phyloP scores from a whole-genome alignment of 2,888 invertebrate genomes.

The Sarcophaga variegata region DNA sequence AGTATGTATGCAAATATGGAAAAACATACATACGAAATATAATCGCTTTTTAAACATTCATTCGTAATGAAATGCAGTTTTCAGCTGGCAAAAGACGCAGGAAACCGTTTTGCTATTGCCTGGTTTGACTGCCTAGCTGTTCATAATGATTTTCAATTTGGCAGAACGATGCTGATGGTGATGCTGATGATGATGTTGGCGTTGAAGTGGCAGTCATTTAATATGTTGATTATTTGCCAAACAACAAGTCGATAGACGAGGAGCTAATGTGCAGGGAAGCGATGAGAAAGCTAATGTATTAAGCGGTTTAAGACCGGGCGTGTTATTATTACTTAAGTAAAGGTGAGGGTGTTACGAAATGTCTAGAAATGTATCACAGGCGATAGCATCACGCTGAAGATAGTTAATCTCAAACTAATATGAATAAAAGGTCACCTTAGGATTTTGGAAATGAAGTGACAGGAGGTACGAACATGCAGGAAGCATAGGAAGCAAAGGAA shows the following conservation, averaged over 20 bases:
- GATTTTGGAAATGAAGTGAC: too few species aligned
- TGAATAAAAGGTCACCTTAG: too few species aligned
- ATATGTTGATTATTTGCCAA: conserved; percentile 62
- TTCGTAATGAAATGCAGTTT: conserved; percentile 37
- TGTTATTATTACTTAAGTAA: conserved; percentile 20
- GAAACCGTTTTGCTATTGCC: too few species aligned
- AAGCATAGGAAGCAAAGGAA: too few species aligned
- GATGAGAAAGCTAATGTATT: conserved; percentile 21
- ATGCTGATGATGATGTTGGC: background rate
- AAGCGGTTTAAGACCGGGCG: conserved; percentile 50
- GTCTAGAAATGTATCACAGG: too few species aligned
- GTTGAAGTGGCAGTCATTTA: conserved; percentile 45
- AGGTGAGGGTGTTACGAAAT: background rate
- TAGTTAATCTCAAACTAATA: too few species aligned
- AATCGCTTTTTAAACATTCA: conserved; percentile 31
- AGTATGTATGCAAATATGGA: conserved; percentile 8
- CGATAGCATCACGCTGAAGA: too few species aligned
- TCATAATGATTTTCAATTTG: too few species aligned
- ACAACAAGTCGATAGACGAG: conserved; percentile 23
- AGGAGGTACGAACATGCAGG: too few species aligned
- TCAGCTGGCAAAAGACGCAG: conserved; percentile 30
- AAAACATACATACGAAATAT: background rate
- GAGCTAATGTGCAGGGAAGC: background rate
- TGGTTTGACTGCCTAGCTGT: too few species aligned
- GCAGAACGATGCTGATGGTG: background rate